Percentiles rank a stretch among this genome's conserved stretches.
Evolutionary conservation across 2,113 vertebrate genomes (phyloP).

Genomic region (Pavo muticus): DNA sequence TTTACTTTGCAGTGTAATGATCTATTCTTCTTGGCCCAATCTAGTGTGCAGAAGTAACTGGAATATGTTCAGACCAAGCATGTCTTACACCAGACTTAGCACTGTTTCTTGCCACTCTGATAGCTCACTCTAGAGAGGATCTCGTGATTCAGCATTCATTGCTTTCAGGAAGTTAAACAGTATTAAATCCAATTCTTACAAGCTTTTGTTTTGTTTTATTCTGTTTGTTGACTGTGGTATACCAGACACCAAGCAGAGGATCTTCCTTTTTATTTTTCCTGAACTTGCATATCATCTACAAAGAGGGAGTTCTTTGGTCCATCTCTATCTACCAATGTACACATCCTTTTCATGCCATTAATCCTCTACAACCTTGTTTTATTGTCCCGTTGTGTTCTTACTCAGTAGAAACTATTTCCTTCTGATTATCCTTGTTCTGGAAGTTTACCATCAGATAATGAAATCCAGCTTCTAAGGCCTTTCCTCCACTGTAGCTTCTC

Average conservation of each 20-base stretch:
- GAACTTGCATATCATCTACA: background rate
- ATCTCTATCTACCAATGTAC: background rate
- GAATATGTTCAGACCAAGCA: background rate
- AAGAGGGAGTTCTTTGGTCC: background rate
- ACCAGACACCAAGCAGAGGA: constrained; percentile 23
- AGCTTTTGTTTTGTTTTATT: background rate
- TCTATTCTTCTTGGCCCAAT: background rate
- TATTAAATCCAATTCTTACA: background rate
- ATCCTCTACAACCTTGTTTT: background rate
- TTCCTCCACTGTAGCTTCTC: background rate
- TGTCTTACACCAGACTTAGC: background rate
- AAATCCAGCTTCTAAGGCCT: background rate
- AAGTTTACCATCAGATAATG: background rate
- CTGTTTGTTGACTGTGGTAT: background rate
- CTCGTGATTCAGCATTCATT: constrained; percentile 25
- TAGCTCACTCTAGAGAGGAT: background rate
- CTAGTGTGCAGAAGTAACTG: background rate
- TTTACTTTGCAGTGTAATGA: constrained; percentile 24
- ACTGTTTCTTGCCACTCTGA: background rate
- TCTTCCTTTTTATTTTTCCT: constrained; percentile 23
- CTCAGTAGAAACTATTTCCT: background rate
- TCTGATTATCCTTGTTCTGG: background rate
- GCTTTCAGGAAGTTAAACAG: constrained; percentile 24
- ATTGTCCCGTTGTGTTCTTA: background rate
- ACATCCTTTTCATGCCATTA: background rate